These are phyloP conservation scores for Drosophila borealis DNA, from an alignment of 2,888 invertebrate species.

Conservation along the genomic window DNA sequence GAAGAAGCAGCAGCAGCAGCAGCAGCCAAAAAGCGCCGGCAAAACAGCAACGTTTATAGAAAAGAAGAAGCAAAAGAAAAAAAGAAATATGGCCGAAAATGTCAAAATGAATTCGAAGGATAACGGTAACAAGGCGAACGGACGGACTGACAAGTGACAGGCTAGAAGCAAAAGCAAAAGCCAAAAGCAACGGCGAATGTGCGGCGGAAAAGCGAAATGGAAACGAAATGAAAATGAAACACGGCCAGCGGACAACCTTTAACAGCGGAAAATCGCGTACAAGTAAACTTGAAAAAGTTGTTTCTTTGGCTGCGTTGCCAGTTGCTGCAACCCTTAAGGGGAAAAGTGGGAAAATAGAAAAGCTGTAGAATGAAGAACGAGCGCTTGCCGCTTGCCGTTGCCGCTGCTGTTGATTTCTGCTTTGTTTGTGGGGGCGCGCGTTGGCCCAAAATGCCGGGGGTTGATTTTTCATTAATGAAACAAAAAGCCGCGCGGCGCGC, in stretches of 20 bases:
- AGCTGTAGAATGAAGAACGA: slow-evolving; percentile 26
- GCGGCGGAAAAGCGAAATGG: slow-evolving; percentile 32
- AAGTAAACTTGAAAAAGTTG: slow-evolving; percentile 68
- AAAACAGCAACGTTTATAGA: slow-evolving; percentile 26
- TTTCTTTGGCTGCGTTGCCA: slow-evolving; percentile 16
- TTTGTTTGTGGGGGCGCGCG: slow-evolving; percentile 70
- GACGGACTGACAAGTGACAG: slow-evolving; percentile 28
- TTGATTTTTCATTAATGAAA: slow-evolving; percentile 78
- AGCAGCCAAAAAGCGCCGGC: slow-evolving; percentile 65
- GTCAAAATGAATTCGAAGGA: slow-evolving; percentile 42
- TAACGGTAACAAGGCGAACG: slow-evolving; percentile 22
- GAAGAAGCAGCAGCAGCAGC: slow-evolving; percentile 18
- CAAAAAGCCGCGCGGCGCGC: slow-evolving; percentile 31
- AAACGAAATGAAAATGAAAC: slow-evolving; percentile 51
- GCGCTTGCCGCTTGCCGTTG: slow-evolving; percentile 22
- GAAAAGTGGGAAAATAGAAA: slow-evolving; percentile 47
- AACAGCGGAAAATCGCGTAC: slow-evolving; percentile 55
- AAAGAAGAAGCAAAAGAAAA: not conserved
- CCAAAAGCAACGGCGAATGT: slow-evolving; percentile 30
- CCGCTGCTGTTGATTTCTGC: slow-evolving; percentile 59
- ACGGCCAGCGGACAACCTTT: slow-evolving; percentile 27
- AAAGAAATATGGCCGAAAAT: slow-evolving; percentile 62
- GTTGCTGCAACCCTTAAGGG: slow-evolving; percentile 62
- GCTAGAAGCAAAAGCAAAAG: too few relatives aligned
- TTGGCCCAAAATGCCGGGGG: slow-evolving; percentile 55